Percentiles rank a stretch among this genome's conserved stretches.
phyloP scores from a whole-genome alignment of 2,113 vertebrate species.

The Brachirus orientalis region DNA sequence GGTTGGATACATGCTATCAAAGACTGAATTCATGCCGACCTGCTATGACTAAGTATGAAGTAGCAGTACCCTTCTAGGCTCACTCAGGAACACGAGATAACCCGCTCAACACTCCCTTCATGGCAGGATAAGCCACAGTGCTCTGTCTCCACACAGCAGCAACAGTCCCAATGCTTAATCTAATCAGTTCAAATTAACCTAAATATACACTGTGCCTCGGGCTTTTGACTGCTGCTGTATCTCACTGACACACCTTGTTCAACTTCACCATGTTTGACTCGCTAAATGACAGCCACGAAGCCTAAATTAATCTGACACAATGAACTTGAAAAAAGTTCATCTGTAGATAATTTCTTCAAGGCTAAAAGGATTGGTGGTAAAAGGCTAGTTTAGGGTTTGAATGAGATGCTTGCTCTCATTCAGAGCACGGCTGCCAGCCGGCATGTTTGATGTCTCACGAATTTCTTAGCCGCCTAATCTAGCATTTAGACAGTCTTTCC shows the following conservation, averaged over 20 bases:
- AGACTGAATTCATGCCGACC: conserved; percentile 46
- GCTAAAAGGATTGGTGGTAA: neutral
- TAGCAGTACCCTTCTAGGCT: conserved; percentile 31
- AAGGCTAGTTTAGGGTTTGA: neutral
- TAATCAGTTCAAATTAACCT: conserved; percentile 82
- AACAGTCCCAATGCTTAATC: conserved; percentile 70
- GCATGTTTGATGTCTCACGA: no score
- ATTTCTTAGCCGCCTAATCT: no score
- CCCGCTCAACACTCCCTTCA: conserved; percentile 45
- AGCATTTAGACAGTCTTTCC: no score
- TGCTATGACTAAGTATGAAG: conserved; percentile 49
- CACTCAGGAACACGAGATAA: conserved; percentile 39
- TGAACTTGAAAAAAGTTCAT: conserved; percentile 61
- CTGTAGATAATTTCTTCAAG: conserved; percentile 37
- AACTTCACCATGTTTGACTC: conserved; percentile 41
- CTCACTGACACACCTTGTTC: conserved; percentile 75
- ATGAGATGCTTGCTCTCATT: no score
- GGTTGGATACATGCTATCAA: no score
- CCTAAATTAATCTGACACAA: conserved; percentile 55
- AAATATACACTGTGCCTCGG: conserved; percentile 65
- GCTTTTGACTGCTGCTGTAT: conserved; percentile 67
- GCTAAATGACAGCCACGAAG: conserved; percentile 56
- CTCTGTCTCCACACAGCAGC: conserved; percentile 62
- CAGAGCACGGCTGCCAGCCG: no score
- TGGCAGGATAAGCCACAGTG: conserved; percentile 43